Conservation (phyloP, 1,140 invertebrate genomes). For the Tetramorium parvispinum region DNA sequence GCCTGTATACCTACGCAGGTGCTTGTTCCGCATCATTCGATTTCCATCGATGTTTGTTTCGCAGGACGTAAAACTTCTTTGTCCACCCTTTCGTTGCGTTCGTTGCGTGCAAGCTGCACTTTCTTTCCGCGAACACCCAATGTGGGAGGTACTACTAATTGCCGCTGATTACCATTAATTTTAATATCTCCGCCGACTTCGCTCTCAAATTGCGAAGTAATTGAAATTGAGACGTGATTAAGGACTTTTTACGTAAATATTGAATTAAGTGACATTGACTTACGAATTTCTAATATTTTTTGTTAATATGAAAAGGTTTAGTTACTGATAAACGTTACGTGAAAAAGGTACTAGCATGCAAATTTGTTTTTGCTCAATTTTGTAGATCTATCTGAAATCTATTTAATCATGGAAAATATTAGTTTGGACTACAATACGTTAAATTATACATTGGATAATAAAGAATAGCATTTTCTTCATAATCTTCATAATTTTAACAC, state of each 20-base stretch:
- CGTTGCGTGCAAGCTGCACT: slow-evolving; percentile 18
- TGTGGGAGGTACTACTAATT: slow-evolving; percentile 28
- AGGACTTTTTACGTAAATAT: background rate
- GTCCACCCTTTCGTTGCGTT: background rate
- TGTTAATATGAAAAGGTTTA: background rate
- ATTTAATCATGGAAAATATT: background rate
- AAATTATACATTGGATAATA: background rate
- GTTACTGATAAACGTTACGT: background rate
- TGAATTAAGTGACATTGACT: background rate
- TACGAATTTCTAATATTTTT: background rate
- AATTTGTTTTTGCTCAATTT: background rate
- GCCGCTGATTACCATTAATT: slow-evolving; percentile 18
- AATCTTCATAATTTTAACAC: background rate
- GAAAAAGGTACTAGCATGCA: background rate
- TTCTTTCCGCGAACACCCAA: slow-evolving; percentile 21
- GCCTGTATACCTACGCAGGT: slow-evolving; percentile 72
- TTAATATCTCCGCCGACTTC: slow-evolving; percentile 2
- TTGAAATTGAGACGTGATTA: slow-evolving; percentile 20
- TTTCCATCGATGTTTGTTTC: slow-evolving; percentile 62
- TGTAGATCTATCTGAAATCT: too few species aligned
- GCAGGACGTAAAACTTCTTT: slow-evolving; percentile 52
- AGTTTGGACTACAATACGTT: background rate
- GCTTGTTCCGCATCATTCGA: slow-evolving; percentile 58
- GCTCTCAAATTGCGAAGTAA: slow-evolving; percentile 10
- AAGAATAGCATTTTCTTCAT: background rate